Conservation (phyloP, 2,888 invertebrate species). For the Drosophila anceps region DNA sequence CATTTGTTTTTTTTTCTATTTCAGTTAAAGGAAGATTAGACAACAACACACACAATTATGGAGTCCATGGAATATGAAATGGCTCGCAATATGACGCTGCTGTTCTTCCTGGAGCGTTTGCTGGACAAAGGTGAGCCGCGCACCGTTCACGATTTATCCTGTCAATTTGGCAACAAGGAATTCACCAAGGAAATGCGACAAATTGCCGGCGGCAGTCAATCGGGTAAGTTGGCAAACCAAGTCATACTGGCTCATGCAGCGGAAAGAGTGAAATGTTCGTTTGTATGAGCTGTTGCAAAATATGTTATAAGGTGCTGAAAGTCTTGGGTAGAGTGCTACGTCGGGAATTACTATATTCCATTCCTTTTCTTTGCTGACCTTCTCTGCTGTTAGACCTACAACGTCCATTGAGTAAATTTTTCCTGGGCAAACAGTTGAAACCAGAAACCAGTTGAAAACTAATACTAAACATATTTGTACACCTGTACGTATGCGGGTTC, state of each 20-base stretch:
- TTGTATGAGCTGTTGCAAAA: too few species aligned
- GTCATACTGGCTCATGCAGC: background rate
- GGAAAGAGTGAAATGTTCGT: too few species aligned
- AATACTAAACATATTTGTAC: slow-evolving; percentile 52
- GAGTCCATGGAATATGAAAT: slow-evolving; percentile 97
- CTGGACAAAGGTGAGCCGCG: slow-evolving; percentile 98
- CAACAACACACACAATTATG: slow-evolving; percentile 86
- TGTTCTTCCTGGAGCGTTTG: slow-evolving; percentile 99
- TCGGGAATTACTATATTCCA: background rate
- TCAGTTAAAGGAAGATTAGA: slow-evolving; percentile 50
- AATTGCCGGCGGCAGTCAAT: slow-evolving; percentile 97
- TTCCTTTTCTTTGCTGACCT: background rate
- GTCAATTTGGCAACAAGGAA: slow-evolving; percentile 99
- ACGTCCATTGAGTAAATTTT: background rate
- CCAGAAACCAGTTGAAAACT: slow-evolving; percentile 44
- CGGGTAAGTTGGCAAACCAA: slow-evolving; percentile 87
- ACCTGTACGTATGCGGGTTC: slow-evolving; percentile 58
- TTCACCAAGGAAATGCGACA: slow-evolving; percentile 99
- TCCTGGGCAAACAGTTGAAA: background rate
- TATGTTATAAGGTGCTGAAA: background rate
- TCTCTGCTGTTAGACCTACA: background rate
- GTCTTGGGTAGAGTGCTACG: background rate
- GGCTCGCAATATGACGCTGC: slow-evolving; percentile 96
- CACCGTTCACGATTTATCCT: slow-evolving; percentile 98
- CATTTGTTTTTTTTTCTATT: slow-evolving; percentile 38